Base-by-base conservation (phyloP, 2,888 invertebrate genomes). In the Cryptus armator region DNA sequence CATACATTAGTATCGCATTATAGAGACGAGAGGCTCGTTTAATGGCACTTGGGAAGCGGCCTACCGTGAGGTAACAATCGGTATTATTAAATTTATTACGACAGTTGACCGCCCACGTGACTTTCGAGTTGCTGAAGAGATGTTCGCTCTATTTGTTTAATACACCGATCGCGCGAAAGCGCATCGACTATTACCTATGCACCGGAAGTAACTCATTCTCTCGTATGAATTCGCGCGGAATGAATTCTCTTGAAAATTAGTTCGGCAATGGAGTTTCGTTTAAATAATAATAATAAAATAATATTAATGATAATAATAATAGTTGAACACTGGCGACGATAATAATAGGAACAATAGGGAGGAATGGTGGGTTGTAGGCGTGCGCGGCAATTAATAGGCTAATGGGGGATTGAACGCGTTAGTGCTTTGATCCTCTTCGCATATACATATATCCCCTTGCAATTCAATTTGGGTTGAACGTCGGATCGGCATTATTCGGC, bases 391-490 rank as follows among this genome's bases (percentile, higher is more conserved):
- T 86, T 83, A 77, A 80, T 85, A 84, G 82, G 79, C 77, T 80
- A 77, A 80, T 85, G 66, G 71, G 71, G 72, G 78, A 77, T 68
- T 74, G 79, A 84, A 76, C 81, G 66, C 74, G 72, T 78, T 82
- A 85, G 86, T 77, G 78, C 78, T 75, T 80, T 81, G 81, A 84
- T 81, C 76, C 77, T 74, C 44, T 62, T 72, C 64, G 83, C 62
- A 62, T 70, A 24, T 29, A 10, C 1, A 14, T 29, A 79, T 48
- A 48, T 78, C 59, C 59, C 80, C 51, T 67, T 83, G 70, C 83
- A 71, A 86, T 87, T 87, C 81, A 86, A 87, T 86, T 87, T 81
- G 77, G 56, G 68, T 64, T 44, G 71, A 83, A 67, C 71, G 37
- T 59, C 19, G 53, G 56, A 67, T 46, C 48, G 68, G 78, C 71